These are phyloP conservation scores for Cloeon dipterum DNA, from an alignment of 2,888 invertebrate genomes.

Conservation along the genomic window DNA sequence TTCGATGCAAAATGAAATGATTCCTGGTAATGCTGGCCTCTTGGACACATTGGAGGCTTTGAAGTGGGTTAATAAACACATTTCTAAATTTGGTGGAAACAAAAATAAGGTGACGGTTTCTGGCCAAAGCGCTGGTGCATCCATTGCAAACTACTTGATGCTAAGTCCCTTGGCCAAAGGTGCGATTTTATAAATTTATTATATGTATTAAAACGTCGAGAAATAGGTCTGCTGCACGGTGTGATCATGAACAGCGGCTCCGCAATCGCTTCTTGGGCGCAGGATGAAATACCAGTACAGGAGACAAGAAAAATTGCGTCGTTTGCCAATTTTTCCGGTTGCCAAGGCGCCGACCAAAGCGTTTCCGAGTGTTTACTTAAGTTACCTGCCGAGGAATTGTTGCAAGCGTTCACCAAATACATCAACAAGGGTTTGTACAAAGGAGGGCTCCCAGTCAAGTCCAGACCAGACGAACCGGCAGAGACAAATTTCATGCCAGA, in stretches of 20 bases:
- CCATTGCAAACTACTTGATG: slow-evolving; percentile 20
- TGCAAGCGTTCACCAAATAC: slow-evolving; percentile 16
- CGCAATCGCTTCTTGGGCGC: slow-evolving; percentile 22
- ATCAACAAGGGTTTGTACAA: too few relatives aligned
- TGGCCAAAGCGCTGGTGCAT: slow-evolving; percentile 28
- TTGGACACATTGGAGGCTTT: slow-evolving; percentile 24
- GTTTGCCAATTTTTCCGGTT: slow-evolving; percentile 16
- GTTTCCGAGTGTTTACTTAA: slow-evolving; percentile 17
- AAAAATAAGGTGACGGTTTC: slow-evolving; percentile 22
- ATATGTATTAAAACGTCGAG: too few relatives aligned
- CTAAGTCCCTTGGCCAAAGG: slow-evolving; percentile 16
- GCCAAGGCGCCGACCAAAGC: slow-evolving; percentile 13
- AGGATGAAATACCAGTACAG: slow-evolving; percentile 16
- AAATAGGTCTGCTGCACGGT: slow-evolving; percentile 22
- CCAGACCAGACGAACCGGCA: too few relatives aligned
- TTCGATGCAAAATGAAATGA: slow-evolving; percentile 20
- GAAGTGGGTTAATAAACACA: slow-evolving; percentile 25
- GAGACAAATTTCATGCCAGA: too few relatives aligned
- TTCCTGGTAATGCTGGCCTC: slow-evolving; percentile 28
- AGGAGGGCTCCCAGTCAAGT: too few relatives aligned
- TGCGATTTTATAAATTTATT: background rate
- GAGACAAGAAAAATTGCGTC: slow-evolving; percentile 18
- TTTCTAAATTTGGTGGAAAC: slow-evolving; percentile 26
- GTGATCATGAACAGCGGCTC: slow-evolving; percentile 28
- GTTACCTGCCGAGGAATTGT: slow-evolving; percentile 16